Conservation (phyloP, 2,797 vertebrate genomes). For the Semaprochilodus insignis region DNA sequence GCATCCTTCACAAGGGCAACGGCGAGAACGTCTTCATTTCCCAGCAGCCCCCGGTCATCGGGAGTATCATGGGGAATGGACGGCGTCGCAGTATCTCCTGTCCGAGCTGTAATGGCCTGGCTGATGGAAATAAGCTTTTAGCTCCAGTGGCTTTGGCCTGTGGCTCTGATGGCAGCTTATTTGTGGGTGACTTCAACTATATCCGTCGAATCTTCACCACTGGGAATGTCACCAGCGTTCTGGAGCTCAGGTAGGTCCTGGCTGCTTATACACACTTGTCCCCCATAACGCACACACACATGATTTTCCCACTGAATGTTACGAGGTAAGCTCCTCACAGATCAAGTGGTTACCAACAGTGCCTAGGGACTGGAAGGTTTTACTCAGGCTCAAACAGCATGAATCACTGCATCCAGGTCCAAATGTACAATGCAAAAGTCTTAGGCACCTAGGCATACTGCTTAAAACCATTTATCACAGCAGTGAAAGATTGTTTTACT, state of each 20-base stretch:
- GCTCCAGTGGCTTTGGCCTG: slow-evolving; percentile 94
- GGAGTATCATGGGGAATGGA: slow-evolving; percentile 97
- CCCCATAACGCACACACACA: slow-evolving; percentile 17
- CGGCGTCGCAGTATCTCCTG: slow-evolving; percentile 96
- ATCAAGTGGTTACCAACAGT: slow-evolving; percentile 8
- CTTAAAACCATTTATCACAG: too few relatives aligned
- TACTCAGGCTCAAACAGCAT: slow-evolving; percentile 1
- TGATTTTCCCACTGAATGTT: slow-evolving; percentile 9
- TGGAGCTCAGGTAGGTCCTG: slow-evolving; percentile 91
- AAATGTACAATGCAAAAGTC: background rate
- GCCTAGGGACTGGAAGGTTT: background rate
- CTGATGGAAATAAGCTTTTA: slow-evolving; percentile 97
- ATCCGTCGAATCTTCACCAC: slow-evolving; percentile 96
- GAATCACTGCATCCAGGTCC: background rate
- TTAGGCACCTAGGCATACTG: too few relatives aligned
- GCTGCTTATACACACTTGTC: slow-evolving; percentile 27
- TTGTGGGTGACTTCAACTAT: slow-evolving; percentile 98
- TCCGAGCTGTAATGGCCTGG: slow-evolving; percentile 97
- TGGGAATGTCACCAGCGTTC: slow-evolving; percentile 95
- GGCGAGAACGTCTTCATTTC: slow-evolving; percentile 98
- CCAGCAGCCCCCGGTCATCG: slow-evolving; percentile 96
- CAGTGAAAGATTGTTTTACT: too few relatives aligned
- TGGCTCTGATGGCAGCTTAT: slow-evolving; percentile 94
- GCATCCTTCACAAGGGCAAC: slow-evolving; percentile 97
- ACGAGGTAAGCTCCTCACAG: slow-evolving; percentile 40